Percentiles rank a stretch among this genome's conserved stretches.
Conservation (phyloP, 2,113 vertebrate genomes). For the Amphiprion ocellaris region DNA sequence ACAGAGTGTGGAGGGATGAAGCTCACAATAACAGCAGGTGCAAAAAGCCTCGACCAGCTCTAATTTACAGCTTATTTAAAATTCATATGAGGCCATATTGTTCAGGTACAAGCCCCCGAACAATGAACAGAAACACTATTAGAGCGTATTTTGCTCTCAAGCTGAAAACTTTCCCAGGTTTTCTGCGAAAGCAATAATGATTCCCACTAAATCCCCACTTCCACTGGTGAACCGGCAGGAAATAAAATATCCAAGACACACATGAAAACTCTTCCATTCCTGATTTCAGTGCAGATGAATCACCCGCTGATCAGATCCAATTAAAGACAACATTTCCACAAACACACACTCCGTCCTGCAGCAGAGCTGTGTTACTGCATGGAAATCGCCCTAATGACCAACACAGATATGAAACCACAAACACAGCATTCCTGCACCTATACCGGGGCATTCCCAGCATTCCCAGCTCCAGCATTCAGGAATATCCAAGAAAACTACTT, state of each 20-base stretch:
- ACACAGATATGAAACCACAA: conserved; percentile 38
- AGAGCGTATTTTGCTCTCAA: not conserved
- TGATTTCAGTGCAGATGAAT: conserved; percentile 14
- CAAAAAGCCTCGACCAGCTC: conserved; percentile 4
- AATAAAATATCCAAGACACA: conserved; percentile 55
- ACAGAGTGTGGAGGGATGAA: conserved; percentile 42
- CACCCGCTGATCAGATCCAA: conserved; percentile 29
- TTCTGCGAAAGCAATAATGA: conserved; percentile 41
- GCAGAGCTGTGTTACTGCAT: not conserved
- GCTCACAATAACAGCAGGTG: conserved; percentile 52
- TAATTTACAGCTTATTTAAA: conserved; percentile 16
- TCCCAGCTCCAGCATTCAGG: not conserved
- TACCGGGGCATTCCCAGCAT: conserved; percentile 26
- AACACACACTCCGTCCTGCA: not conserved
- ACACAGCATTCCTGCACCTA: conserved; percentile 27
- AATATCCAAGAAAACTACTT: not conserved
- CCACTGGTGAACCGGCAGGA: conserved; percentile 45
- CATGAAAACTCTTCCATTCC: conserved; percentile 26
- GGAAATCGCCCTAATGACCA: conserved; percentile 44
- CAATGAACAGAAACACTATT: not conserved
- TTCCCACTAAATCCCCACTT: conserved; percentile 31
- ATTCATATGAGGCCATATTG: not conserved
- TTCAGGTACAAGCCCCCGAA: not conserved
- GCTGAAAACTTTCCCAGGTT: conserved; percentile 8
- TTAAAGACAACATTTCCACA: conserved; percentile 8